Base-by-base conservation (phyloP, 92 coral and sea anemone genomes). In the Porites lobata region DNA sequence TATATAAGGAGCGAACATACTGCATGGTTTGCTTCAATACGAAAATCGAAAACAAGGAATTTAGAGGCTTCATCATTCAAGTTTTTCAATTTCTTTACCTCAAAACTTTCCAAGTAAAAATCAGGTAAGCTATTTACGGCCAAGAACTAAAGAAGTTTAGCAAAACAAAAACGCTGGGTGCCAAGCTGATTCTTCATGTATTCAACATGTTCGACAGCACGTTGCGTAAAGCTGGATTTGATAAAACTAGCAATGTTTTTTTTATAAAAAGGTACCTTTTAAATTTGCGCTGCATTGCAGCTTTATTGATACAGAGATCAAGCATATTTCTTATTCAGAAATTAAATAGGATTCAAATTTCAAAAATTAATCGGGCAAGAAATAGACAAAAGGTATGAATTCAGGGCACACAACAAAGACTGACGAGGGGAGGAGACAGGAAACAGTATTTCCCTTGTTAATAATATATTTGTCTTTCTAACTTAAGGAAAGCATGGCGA, bases 1-100 rank as follows among this genome's bases (percentile, higher is more conserved):
- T 81, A 57, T 81, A 52, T 81, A 70, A 70, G 19, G 56, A 22
- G 51, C 52, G 77, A 38, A 38, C 32, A 19, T 21, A 32, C 7
- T 69, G 52, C 13, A 18, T 4, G n/a, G 26, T 14, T 15, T 50
- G n/a, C 13, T 1, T 20, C 66, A 17, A 15, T 62, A n/a, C 8
- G 2, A 43, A 6, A 72, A n/a, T 62, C 9, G 6, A 3, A 50
- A 50, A 6, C 14, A 8, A 52, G 53, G 15, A 3, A 18, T 5
- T 50, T 18, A 8, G 11, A n/a, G 1, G 21, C 13, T 62, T 75
- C 53, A 2, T 4, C 53, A 1, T 26, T 8, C 63, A 7, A 1
- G 78, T 51, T 75, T 59, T 8, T 13, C 22, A 15, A 75, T 52
- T 75, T 20, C 6, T 75, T 53, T 18, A 75, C 61, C 15, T 52